phyloP scores from a whole-genome alignment of 2,113 vertebrate species.

The Ellobius talpinus region DNA sequence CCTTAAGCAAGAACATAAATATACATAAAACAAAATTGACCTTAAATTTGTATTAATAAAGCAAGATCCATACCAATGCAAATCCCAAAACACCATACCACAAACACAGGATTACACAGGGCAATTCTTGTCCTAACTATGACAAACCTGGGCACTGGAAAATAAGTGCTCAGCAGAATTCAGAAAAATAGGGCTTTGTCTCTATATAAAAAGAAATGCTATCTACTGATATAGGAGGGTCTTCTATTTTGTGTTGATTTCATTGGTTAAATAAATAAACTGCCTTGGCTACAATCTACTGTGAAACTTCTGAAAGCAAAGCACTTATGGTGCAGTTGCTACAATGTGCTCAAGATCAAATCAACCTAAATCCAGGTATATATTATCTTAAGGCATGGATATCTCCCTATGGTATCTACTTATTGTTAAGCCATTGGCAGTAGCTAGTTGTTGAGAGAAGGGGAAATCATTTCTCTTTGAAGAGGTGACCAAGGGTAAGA shows the following conservation, averaged over 20 bases:
- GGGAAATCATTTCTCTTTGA: background rate
- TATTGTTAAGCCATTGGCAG: background rate
- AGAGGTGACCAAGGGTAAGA: background rate
- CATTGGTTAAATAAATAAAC: too few relatives aligned
- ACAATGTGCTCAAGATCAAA: background rate
- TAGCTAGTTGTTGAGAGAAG: background rate
- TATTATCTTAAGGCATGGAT: background rate
- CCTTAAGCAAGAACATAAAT: too few relatives aligned
- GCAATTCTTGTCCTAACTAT: background rate
- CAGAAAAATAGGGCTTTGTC: background rate
- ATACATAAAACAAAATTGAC: too few relatives aligned
- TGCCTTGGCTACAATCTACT: too few relatives aligned
- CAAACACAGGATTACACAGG: background rate
- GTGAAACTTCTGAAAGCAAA: background rate
- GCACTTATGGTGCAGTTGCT: background rate
- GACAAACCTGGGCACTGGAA: background rate
- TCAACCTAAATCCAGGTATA: background rate
- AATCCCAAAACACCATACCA: too few relatives aligned
- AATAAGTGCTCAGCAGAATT: background rate
- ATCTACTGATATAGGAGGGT: too few relatives aligned
- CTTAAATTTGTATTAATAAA: too few relatives aligned
- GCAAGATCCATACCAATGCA: too few relatives aligned
- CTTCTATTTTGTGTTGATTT: too few relatives aligned
- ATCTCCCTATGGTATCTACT: background rate
- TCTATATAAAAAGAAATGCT: background rate